These are phyloP conservation scores for Arrhopalites spinosus DNA, from an alignment of 2,888 invertebrate genomes.

Conservation along the genomic window DNA sequence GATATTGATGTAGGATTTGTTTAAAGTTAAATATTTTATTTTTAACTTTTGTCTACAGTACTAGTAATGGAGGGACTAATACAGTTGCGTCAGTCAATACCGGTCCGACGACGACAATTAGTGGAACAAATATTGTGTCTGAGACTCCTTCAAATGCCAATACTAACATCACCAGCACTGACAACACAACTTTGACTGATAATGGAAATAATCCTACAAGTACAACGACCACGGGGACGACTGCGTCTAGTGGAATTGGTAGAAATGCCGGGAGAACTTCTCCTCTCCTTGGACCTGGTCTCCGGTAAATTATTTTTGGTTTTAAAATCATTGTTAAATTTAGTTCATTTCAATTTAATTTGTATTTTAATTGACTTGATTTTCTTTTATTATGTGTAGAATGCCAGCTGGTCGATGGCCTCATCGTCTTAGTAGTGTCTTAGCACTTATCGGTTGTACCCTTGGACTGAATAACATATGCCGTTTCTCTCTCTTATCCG, in stretches of 20 bases:
- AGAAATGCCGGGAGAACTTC: slow-evolving; percentile 3
- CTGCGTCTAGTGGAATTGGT: not conserved
- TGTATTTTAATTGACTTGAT: too few relatives aligned
- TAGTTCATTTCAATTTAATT: too few relatives aligned
- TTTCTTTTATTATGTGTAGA: not conserved
- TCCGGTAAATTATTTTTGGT: not conserved
- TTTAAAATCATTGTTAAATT: too few relatives aligned
- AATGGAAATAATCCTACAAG: not conserved
- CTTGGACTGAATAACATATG: slow-evolving; percentile 79
- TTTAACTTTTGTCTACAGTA: too few relatives aligned
- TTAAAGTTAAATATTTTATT: too few relatives aligned
- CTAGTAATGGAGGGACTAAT: too few relatives aligned
- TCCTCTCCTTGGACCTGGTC: slow-evolving; percentile 35
- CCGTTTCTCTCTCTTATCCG: slow-evolving; percentile 81
- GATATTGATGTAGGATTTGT: too few relatives aligned
- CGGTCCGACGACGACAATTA: not conserved
- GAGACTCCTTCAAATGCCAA: not conserved
- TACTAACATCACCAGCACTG: not conserved
- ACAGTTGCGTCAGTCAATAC: not conserved
- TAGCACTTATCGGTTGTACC: slow-evolving; percentile 83
- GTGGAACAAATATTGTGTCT: not conserved
- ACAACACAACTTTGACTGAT: not conserved
- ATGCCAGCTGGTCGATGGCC: slow-evolving; percentile 57
- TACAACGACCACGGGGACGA: not conserved
- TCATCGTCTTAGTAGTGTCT: slow-evolving; percentile 70